Conservation (phyloP, 2,797 vertebrate species). For the Myoxocephalus aenaeus region DNA sequence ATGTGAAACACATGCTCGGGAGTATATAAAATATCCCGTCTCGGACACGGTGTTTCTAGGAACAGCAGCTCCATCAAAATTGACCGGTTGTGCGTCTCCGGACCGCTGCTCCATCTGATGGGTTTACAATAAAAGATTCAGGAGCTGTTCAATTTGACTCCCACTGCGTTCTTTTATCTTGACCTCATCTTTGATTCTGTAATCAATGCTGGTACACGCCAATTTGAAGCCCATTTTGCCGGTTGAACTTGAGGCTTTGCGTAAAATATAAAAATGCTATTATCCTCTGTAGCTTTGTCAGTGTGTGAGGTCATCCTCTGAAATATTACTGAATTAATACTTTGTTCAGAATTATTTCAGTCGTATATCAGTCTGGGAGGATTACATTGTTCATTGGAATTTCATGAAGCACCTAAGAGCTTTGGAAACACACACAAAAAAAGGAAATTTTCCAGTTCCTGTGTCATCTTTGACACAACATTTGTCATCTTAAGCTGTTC, state of each 20-base stretch:
- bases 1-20: conserved; percentile 64
- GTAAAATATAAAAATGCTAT: conserved; percentile 3
- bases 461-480: conserved; percentile 21
- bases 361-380: conserved; percentile 1
- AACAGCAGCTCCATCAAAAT: conserved; percentile 25
- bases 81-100: conserved; percentile 44
- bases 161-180: conserved; percentile 57
- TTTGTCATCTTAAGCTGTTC: conserved; percentile 46
- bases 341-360: neutral
- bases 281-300: conserved; percentile 10
- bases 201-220: conserved; percentile 1
- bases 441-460: conserved; percentile 18
- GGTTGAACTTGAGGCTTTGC: conserved; percentile 35
- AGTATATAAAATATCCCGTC: conserved; percentile 50
- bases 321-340: conserved; percentile 21
- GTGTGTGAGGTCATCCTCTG: conserved; percentile 16
- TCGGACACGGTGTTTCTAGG: conserved; percentile 16
- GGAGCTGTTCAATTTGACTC: conserved; percentile 53
- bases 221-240: conserved; percentile 40
- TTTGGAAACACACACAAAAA: neutral
- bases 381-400: conserved; percentile 14
- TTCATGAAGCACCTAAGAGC: conserved; percentile 10
- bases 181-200: conserved; percentile 64
- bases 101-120: conserved; percentile 34
- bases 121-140: conserved; percentile 56